Percentiles rank a stretch among this genome's conserved stretches.
These are phyloP conservation scores for Murina feae DNA, from an alignment of 2,113 vertebrate species.

Conservation along the genomic window DNA sequence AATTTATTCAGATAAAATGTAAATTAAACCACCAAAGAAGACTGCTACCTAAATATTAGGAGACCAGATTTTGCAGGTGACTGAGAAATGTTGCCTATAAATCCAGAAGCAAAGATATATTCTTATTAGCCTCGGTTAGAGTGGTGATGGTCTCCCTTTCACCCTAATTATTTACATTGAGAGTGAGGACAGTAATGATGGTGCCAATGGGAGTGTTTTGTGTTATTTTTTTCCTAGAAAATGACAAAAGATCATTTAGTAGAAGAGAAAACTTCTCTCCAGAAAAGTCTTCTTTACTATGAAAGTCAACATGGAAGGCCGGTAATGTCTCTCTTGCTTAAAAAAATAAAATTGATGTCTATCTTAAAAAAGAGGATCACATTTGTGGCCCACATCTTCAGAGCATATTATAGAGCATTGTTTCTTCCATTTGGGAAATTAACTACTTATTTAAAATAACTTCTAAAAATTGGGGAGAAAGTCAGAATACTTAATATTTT, in stretches of 20 bases:
- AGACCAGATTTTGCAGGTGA: background rate
- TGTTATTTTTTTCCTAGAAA: constrained; percentile 82
- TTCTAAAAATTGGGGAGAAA: background rate
- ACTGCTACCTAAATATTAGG: background rate
- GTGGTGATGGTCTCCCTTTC: background rate
- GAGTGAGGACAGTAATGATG: background rate
- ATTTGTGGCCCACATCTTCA: background rate
- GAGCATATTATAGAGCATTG: background rate
- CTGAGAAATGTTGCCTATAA: background rate
- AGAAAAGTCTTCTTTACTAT: constrained; percentile 97
- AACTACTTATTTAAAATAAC: constrained; percentile 21
- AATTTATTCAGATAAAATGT: constrained; percentile 34
- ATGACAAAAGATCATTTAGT: constrained; percentile 97
- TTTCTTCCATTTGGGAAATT: background rate
- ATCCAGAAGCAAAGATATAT: background rate
- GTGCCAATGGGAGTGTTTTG: constrained; percentile 21
- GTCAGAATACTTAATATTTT: background rate
- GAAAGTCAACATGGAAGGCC: constrained; percentile 96
- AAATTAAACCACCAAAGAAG: background rate
- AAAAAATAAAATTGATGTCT: constrained; percentile 14
- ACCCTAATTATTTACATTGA: background rate
- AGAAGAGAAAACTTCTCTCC: constrained; percentile 95
- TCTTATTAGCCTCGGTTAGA: background rate
- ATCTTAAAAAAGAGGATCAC: background rate
- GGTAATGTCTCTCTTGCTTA: constrained; percentile 77